Base-by-base conservation (phyloP, 2,113 vertebrate species). In the Pionites leucogaster region DNA sequence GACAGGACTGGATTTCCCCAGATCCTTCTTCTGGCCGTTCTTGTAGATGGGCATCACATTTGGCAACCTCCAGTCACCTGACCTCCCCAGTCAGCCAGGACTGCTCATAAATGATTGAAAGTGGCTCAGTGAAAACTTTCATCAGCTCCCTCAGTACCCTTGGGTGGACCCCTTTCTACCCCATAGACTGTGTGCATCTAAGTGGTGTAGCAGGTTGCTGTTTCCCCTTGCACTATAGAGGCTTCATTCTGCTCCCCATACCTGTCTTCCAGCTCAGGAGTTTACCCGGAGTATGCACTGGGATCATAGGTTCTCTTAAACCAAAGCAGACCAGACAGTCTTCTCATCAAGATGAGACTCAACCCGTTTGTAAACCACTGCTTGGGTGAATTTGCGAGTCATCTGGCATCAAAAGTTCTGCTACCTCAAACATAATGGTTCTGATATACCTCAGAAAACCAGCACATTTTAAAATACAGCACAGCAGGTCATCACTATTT, bases 141-240 rank as follows among this genome's bases (percentile, higher is more conserved):
- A 53, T 25, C n/a, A 62, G 29, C 14, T 52, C 39, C 39, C 46
- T 39, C 25, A 27, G 29, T 4, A 5, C 25, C 44, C 23, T 24
- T n/a, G n/a, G n/a, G 44, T 41, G 39, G 13, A 62, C 53, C 11
- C 8, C 39, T 68, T 53, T 25, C 20, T 39, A 20, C 9, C 25
- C 22, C 1, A 0, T 4, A 49, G 52, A 42, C 5, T 41, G 17
- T 16, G 29, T 19, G 46, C 24, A 17, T 75, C 29, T 33, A 19
- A 42, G 10, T 24, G 29, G 25, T 62, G 15, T 2, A 47, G 14
- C 17, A 42, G 4, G 15, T 49, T 0, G 0, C 15, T 11, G 22
- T 64, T 82, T 76, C 23, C 5, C 4, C 23, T 57, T 64, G 55
- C 13, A 64, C 22, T 49, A 69, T 44, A 28, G 35, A 24, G 44